Percentiles rank a stretch among this genome's conserved stretches.
Conservation (phyloP, 2,888 invertebrate species). For the Linyphia triangularis region DNA sequence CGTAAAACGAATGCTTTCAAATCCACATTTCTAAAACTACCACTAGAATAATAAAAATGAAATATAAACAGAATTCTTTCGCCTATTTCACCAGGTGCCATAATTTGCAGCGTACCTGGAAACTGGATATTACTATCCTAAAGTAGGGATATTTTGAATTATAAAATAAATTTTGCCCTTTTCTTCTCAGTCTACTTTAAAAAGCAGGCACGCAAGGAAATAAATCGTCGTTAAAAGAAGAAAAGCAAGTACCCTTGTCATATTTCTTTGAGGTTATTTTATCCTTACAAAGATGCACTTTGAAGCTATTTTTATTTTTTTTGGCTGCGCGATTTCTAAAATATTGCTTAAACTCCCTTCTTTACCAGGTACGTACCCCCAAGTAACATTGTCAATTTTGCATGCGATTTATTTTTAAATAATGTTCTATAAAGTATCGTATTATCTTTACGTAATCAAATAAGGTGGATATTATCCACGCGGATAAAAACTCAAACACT, state of each 20-base stretch:
- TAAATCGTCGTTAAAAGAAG: neutral
- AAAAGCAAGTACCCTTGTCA: neutral
- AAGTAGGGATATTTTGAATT: slow-evolving; percentile 15
- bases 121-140: slow-evolving; percentile 6
- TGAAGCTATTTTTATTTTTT: neutral
- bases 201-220: slow-evolving; percentile 3
- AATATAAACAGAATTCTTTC: neutral
- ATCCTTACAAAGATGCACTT: neutral
- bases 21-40: neutral
- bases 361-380: no score
- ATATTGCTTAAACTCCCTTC: no score
- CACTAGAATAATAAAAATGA: neutral
- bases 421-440: no score
- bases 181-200: neutral
- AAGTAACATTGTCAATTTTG: no score
- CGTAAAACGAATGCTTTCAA: neutral
- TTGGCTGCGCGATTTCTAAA: neutral
- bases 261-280: neutral
- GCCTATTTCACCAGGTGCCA: neutral
- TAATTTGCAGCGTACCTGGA: neutral
- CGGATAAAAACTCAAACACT: no score
- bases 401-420: no score
- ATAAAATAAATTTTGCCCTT: slow-evolving; percentile 12
- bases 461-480: no score
- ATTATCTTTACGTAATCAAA: no score